A percentile compares a stretch with the other conserved stretches of the same genome.
phyloP scores from a whole-genome alignment of 2,113 vertebrate genomes.

The Stegostoma tigrinum region DNA sequence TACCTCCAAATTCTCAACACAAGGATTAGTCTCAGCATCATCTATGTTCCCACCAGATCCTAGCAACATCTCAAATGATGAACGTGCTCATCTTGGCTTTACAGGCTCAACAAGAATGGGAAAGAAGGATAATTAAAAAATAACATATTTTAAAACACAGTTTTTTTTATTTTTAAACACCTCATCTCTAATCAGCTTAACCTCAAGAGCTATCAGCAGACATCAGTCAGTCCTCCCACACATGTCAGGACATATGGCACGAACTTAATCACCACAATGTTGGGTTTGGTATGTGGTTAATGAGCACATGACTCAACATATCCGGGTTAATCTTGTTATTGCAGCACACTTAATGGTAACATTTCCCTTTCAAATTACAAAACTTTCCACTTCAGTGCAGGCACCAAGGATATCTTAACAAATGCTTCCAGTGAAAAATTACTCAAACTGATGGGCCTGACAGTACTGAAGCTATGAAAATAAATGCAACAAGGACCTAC shows the following conservation, averaged over 20 bases:
- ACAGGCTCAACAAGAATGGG: not conserved
- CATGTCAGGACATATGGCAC: not conserved
- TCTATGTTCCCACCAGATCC: not conserved
- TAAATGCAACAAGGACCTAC: not conserved
- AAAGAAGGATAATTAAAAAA: not conserved
- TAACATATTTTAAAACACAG: not conserved
- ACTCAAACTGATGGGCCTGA: not conserved
- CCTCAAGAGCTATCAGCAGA: not conserved
- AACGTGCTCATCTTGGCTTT: not conserved
- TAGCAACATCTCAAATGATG: not conserved
- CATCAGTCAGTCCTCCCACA: not conserved
- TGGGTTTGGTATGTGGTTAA: not conserved
- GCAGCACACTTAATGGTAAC: conserved; percentile 1
- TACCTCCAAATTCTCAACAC: too few species aligned
- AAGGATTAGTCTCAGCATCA: not conserved
- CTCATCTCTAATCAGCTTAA: not conserved
- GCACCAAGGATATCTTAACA: not conserved
- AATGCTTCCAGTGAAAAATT: not conserved
- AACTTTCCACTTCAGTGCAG: not conserved
- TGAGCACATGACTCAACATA: not conserved
- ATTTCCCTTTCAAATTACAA: conserved; percentile 24
- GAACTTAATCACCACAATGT: conserved; percentile 8
- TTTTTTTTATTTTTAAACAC: not conserved
- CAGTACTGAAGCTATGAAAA: not conserved
- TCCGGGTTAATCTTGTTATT: not conserved